Evolutionary conservation across 92 coral and sea anemone genomes (phyloP), one percentile per base, ranked within the genome.

Genomic region (Palythoa caribaeorum): DNA sequence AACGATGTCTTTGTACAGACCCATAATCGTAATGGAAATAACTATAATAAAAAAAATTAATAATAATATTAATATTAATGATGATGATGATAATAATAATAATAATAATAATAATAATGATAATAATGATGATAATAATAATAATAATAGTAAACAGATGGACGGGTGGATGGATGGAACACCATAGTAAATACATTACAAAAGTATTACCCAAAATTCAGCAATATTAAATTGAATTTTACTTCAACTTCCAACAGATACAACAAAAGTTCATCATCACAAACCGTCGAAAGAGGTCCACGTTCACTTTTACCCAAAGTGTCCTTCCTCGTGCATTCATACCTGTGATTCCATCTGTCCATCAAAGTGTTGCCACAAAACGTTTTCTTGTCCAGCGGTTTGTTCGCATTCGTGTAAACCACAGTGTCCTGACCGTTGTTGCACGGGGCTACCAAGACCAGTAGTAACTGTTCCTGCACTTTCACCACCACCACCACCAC

Each of bases 311-410:
- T 89, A 84, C 15, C 88, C 77, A 17, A 77, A 59, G 10, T 96
- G 99, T 65, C 98, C 97, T 8, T 44, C 77, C 19, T 70, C 48
- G 4, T 96, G 99, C 62, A 72, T 75, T 54, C 57, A 88, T 14
- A 76, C 77, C 38, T 96, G 99, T 79, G 90, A 93, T 11, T 79
- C 89, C 37, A 70, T 90, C 48, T 96, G 99, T 59, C 99, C 99
- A 38, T 87, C 88, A 35, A 90, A 88, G 19, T 95, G 98, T 71
- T 95, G 98, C 47, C 86, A 81, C 3, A 63, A 63, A 63, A 2
- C 90, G 52, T 68, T 37, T 69, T 68, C 94, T n/a, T 92, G 94
- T 15, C 94, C 93, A 39, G 48, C 88, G 52, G 78, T 52, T 38
- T 94, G 96, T 79, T 54, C 77, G 68, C 94, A 90, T 48, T 83